Evolutionary conservation across 2,113 vertebrate species (phyloP).

Genomic region (Podocnemis expansa): DNA sequence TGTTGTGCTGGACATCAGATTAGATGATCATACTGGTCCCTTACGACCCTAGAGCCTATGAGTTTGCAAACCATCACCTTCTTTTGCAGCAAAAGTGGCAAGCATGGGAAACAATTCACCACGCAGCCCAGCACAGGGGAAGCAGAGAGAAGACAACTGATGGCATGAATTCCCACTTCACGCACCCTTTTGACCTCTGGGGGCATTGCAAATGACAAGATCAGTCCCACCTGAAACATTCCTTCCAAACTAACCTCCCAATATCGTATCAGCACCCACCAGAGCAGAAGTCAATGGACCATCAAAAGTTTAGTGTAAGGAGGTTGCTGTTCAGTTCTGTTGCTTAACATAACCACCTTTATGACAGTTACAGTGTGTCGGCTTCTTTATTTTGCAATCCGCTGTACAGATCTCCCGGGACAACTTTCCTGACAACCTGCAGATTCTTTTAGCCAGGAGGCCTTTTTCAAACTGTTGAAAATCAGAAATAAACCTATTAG

Average conservation of each 20-base stretch:
- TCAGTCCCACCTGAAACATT: slow-evolving; percentile 15
- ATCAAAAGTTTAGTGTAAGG: not conserved
- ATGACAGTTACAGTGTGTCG: slow-evolving; percentile 57
- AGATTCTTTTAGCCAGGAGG: slow-evolving; percentile 48
- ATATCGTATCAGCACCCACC: not conserved
- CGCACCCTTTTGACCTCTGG: not conserved
- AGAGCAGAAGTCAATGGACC: not conserved
- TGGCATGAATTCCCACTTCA: not conserved
- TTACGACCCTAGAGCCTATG: not conserved
- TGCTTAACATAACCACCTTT: slow-evolving; percentile 47
- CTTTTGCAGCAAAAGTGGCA: rapidly evolving
- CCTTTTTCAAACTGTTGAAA: slow-evolving; percentile 42
- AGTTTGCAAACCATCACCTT: not conserved
- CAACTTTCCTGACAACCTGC: slow-evolving; percentile 53
- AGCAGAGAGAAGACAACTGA: not conserved
- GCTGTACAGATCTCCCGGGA: slow-evolving; percentile 53
- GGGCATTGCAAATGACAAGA: not conserved
- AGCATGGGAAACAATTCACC: rapidly evolving
- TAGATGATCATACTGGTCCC: too few relatives aligned
- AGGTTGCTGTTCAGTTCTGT: slow-evolving; percentile 9
- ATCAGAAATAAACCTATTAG: slow-evolving; percentile 37
- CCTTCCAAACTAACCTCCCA: slow-evolving; percentile 42
- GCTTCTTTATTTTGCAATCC: slow-evolving; percentile 67
- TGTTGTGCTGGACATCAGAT: too few relatives aligned
- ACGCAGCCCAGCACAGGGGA: rapidly evolving